Conservation (phyloP, 2,888 invertebrate genomes). For the Monoplex corrugatus region DNA sequence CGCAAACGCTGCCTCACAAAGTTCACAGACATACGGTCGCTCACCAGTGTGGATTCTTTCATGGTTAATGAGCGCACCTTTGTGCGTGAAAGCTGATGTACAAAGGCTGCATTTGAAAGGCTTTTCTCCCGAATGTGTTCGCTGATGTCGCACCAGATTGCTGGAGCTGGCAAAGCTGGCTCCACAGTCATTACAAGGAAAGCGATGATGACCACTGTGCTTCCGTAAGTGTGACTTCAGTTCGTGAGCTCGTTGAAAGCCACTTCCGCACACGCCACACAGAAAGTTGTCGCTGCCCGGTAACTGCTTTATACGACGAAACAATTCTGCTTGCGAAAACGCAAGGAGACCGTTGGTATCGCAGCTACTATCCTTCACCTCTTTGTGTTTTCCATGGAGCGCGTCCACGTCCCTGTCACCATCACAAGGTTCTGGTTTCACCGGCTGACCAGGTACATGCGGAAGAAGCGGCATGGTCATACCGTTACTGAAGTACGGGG, state of each 20-base stretch:
- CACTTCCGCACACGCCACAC: constrained; percentile 26
- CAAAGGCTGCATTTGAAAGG: constrained; percentile 37
- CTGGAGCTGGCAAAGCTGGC: constrained; percentile 37
- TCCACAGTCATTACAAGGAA: constrained; percentile 1
- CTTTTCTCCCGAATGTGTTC: constrained; percentile 28
- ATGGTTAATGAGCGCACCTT: constrained; percentile 23
- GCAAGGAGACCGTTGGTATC: neutral
- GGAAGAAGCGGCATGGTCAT: neutral
- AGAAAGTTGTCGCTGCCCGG: neutral
- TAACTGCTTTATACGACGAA: neutral
- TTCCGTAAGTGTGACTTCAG: constrained; percentile 24
- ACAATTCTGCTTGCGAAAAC: neutral
- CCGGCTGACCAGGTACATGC: neutral
- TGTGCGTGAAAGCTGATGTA: constrained; percentile 33
- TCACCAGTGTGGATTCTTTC: constrained; percentile 35
- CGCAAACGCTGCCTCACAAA: constrained; percentile 35
- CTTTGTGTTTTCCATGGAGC: neutral
- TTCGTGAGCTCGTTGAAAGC: neutral
- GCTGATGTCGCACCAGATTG: constrained; percentile 41
- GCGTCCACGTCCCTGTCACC: neutral
- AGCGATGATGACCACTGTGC: constrained; percentile 18
- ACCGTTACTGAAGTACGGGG: neutral
- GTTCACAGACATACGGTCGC: constrained; percentile 11
- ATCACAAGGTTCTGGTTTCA: neutral
- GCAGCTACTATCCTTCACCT: neutral